Evolutionary conservation across 2,888 invertebrate genomes (phyloP).

Genomic region (Ophion ellenae): DNA sequence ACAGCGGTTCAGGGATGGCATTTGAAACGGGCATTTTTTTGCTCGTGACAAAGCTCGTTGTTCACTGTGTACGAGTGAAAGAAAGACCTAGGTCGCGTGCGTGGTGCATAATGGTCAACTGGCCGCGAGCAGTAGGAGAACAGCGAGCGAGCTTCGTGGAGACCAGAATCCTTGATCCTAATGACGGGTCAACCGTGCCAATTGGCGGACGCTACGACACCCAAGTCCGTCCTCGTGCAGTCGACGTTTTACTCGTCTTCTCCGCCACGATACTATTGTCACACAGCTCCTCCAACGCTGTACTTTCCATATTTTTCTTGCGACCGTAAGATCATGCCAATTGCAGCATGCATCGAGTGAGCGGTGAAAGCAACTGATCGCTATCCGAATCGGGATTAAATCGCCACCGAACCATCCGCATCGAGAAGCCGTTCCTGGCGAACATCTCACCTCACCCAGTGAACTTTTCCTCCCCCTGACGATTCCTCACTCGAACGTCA

Average conservation of each 20-base stretch:
- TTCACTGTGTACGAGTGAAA: slow-evolving; percentile 6
- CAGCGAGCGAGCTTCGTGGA: slow-evolving; percentile 42
- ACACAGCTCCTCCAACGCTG: slow-evolving; percentile 32
- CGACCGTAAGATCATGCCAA: not conserved
- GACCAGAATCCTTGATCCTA: slow-evolving; percentile 81
- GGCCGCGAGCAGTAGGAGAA: slow-evolving; percentile 21
- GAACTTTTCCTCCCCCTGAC: not conserved
- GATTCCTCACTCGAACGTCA: not conserved
- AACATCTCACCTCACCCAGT: not conserved
- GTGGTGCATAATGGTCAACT: slow-evolving; percentile 28
- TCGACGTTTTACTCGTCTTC: slow-evolving; percentile 44
- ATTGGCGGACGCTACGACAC: slow-evolving; percentile 74
- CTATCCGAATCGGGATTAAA: not conserved
- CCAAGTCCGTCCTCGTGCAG: slow-evolving; percentile 45
- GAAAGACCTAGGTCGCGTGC: slow-evolving; percentile 43
- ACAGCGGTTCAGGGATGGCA: not conserved
- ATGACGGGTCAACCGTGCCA: slow-evolving; percentile 82
- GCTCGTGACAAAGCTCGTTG: not conserved
- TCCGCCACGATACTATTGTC: slow-evolving; percentile 41
- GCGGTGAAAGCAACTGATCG: not conserved
- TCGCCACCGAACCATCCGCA: not conserved
- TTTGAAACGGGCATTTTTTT: not conserved
- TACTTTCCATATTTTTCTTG: not conserved
- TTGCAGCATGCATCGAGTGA: not conserved
- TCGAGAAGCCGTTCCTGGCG: not conserved